Evolutionary conservation across 1,140 invertebrate genomes (phyloP), one percentile per base, ranked within the genome.

Genomic region (Druon quercuslanigerum): DNA sequence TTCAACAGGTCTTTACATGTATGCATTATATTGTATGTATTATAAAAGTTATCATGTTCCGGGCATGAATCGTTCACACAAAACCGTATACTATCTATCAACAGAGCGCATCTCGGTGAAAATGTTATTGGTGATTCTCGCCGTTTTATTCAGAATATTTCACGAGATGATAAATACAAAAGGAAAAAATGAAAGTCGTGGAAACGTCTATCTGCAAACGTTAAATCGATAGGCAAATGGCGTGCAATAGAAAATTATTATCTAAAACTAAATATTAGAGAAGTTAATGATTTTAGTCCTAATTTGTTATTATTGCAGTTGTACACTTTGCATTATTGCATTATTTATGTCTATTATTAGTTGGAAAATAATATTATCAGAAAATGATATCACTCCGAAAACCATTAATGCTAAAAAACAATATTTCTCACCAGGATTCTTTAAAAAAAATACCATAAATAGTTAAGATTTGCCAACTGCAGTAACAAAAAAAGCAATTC

Each of bases 1-100:
- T 66, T 40, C 60, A 66, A 66, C 60, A 66, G 60, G 60, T 66
- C 12, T 66, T 66, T 66, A 14, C n/a, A n/a, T 66, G 7, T 40
- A 46, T 66, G 25, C 25, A 3, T 5, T 33, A 33, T 33, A 33
- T 33, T 33, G 5, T 33, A 4, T 40, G 40, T 66, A 66, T 66
- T n/a, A 66, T 66, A 66, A 66, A 66, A 46, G 33, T 66, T 66
- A 46, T 66, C 60, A 66, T 66, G 40, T 33, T 66, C 60, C 60
- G 46, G 60, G 60, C 60, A 33, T 66, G 14, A 46, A 66, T 66
- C 60, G 60, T 46, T 66, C 33, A 66, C 60, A 66, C 60, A 66
- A 66, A 33, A 66, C 13, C 60, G 20, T 66, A 33, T 33, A 33
- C 25, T 33, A 66, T 66, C 33, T 20, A 66, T 66, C 46, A 25